Conservation (phyloP, 2,113 vertebrate species). For the Corythornis madagascariensis region DNA sequence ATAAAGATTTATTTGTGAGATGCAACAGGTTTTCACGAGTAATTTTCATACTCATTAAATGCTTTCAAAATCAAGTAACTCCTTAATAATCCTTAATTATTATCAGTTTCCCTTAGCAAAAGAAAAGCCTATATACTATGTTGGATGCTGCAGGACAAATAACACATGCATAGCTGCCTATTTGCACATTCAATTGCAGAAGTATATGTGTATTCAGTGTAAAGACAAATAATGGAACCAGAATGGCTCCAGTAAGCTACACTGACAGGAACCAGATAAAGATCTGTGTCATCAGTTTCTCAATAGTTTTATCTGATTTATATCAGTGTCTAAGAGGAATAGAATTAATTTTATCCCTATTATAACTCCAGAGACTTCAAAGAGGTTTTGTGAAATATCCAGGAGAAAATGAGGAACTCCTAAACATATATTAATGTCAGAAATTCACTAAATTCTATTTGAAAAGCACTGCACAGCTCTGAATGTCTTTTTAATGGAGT, state of each 20-base stretch:
- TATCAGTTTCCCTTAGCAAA: neutral
- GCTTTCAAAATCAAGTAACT: neutral
- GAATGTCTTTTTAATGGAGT: neutral
- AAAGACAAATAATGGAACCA: neutral
- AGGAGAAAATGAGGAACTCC: neutral
- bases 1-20: neutral
- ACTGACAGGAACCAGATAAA: neutral
- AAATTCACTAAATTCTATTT: neutral
- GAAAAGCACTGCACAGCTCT: neutral
- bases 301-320: neutral
- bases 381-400: conserved; percentile 5
- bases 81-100: neutral
- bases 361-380: neutral
- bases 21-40: neutral
- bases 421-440: neutral
- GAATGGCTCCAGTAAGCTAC: neutral
- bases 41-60: neutral
- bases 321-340: neutral
- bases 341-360: neutral
- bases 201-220: neutral
- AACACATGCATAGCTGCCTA: neutral
- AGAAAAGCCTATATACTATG: neutral
- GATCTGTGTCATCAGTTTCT: neutral
- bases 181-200: neutral
- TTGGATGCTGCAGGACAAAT: neutral